Evolutionary conservation across 2,888 invertebrate species (phyloP).

Genomic region (Meganola albula): DNA sequence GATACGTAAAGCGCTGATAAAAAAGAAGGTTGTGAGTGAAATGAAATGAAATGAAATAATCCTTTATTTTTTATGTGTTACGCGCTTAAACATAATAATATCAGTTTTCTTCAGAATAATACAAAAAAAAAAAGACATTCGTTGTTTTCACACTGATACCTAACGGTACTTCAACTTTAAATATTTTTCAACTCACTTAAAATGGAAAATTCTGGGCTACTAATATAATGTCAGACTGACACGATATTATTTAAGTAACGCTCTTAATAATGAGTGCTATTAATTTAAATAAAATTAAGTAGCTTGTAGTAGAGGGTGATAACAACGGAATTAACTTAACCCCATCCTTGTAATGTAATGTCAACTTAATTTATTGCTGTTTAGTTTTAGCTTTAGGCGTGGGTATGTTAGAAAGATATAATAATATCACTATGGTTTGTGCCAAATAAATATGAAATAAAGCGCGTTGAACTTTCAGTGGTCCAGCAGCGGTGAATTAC

Average conservation of each 20-base stretch:
- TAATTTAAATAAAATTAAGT: conserved; percentile 55
- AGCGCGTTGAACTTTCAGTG: too few relatives aligned
- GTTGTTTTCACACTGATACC: too few relatives aligned
- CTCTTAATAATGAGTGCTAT: conserved; percentile 38
- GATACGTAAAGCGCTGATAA: too few relatives aligned
- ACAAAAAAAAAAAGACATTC: too few relatives aligned
- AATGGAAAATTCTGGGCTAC: conserved; percentile 7
- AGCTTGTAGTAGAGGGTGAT: conserved; percentile 40
- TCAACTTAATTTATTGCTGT: conserved; percentile 42
- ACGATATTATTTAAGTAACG: conserved; percentile 31
- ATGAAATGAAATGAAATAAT: too few relatives aligned
- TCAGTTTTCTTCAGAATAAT: not conserved
- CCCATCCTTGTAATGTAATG: conserved; percentile 52
- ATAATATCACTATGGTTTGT: not conserved
- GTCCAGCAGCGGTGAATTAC: too few relatives aligned
- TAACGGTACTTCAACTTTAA: not conserved
- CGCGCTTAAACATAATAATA: conserved; percentile 1
- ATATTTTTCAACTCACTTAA: too few relatives aligned
- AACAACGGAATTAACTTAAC: conserved; percentile 46
- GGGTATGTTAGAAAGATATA: not conserved
- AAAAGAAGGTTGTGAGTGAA: too few relatives aligned
- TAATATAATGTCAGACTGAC: conserved; percentile 7
- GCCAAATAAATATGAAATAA: too few relatives aligned
- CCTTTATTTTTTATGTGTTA: not conserved
- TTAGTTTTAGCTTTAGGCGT: conserved; percentile 16